Evolutionary conservation across 2,888 invertebrate genomes (phyloP).

Genomic region (Athalia cordata): DNA sequence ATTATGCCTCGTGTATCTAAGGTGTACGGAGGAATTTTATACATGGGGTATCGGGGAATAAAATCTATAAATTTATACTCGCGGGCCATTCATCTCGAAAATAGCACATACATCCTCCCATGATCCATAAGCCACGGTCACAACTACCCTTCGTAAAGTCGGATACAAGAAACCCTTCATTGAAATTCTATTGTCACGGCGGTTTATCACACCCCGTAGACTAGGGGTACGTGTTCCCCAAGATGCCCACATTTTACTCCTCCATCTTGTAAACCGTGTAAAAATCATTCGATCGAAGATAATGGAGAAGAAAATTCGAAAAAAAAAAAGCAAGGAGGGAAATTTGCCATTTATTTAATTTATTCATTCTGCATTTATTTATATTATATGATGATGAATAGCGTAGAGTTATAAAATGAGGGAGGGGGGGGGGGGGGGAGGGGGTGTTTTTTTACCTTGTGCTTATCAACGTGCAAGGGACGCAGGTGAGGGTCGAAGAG

Average conservation of each 20-base stretch:
- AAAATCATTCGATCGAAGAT: not conserved
- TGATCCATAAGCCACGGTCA: too few relatives aligned
- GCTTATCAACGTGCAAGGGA: constrained; percentile 93
- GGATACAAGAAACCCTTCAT: not conserved
- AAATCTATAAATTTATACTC: too few relatives aligned
- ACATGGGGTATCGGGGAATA: not conserved
- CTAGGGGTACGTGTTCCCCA: constrained; percentile 9
- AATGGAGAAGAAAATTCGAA: not conserved
- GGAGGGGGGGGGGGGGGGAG: constrained; percentile 2
- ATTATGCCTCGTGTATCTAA: not conserved
- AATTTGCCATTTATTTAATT: constrained; percentile 36
- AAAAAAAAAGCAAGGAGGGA: constrained; percentile 8
- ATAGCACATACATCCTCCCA: too few relatives aligned
- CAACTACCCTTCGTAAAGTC: too few relatives aligned
- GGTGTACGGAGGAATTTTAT: not conserved
- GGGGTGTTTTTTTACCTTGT: constrained; percentile 81
- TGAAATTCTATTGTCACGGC: constrained; percentile 32
- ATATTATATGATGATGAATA: too few relatives aligned
- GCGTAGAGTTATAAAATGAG: not conserved
- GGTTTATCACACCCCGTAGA: constrained; percentile 25
- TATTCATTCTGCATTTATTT: too few relatives aligned
- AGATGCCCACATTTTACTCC: not conserved
- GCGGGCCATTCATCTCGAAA: too few relatives aligned
- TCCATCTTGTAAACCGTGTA: constrained; percentile 16
- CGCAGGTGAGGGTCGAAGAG: constrained; percentile 96